These are phyloP conservation scores for Aramus guarauna DNA, from an alignment of 2,113 vertebrate genomes.

Conservation along the genomic window DNA sequence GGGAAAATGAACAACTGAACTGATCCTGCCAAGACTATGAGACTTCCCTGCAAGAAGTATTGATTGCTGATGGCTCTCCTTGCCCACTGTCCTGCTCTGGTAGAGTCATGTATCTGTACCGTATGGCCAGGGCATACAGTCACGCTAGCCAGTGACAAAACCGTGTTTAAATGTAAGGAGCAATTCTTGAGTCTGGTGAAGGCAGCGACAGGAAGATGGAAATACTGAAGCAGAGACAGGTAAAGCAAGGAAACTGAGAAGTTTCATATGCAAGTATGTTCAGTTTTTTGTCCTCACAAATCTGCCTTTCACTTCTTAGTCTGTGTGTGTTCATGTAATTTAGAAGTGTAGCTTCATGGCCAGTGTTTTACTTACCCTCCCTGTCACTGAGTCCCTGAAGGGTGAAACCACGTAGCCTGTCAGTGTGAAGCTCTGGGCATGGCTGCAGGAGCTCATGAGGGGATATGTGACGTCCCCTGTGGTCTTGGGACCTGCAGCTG, in stretches of 20 bases:
- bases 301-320: background rate
- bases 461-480: accelerated
- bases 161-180: background rate
- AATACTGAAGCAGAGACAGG: background rate
- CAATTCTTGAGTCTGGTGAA: background rate
- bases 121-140: background rate
- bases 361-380: background rate
- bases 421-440: background rate
- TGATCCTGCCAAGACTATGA: background rate
- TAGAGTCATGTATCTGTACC: background rate
- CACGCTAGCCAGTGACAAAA: background rate
- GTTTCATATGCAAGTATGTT: background rate
- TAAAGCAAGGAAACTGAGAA: background rate
- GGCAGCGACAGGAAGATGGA: background rate
- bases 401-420: background rate
- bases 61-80: background rate
- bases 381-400: background rate
- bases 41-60: background rate
- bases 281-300: background rate
- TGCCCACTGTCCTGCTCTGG: background rate
- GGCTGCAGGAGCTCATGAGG: background rate
- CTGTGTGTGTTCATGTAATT: background rate
- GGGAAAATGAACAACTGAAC: background rate
- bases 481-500: background rate
- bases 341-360: background rate